Percentiles rank a stretch among this genome's conserved stretches.
phyloP scores from a whole-genome alignment of 1,140 invertebrate genomes.

The Helicoverpa zea region DNA sequence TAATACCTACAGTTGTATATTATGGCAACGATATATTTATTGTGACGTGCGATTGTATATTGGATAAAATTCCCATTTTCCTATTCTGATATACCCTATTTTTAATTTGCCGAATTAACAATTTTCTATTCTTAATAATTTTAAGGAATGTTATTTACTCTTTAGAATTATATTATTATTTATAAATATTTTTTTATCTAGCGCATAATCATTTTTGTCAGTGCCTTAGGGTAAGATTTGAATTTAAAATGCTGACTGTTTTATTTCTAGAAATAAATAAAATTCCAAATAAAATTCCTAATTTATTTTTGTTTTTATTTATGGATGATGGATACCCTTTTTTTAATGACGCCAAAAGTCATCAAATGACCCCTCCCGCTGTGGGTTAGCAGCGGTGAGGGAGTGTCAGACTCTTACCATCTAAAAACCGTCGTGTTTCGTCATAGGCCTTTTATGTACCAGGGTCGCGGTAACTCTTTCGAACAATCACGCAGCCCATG shows the following conservation, averaged over 20 bases:
- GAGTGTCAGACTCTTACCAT: too few relatives aligned
- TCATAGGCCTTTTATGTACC: too few relatives aligned
- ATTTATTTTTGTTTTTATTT: slow-evolving; percentile 53
- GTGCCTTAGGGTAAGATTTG: slow-evolving; percentile 76
- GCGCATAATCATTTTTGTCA: slow-evolving; percentile 81
- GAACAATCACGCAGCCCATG: too few relatives aligned
- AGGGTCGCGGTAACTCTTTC: too few relatives aligned
- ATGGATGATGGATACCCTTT: too few relatives aligned
- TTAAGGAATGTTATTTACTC: slow-evolving; percentile 81
- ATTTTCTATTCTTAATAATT: slow-evolving; percentile 68
- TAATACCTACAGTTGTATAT: slow-evolving; percentile 2
- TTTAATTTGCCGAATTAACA: slow-evolving; percentile 67
- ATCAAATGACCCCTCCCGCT: too few relatives aligned
- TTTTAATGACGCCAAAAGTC: too few relatives aligned
- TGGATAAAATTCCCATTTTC: slow-evolving; percentile 29
- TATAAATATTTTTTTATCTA: slow-evolving; percentile 72
- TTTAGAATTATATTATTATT: slow-evolving; percentile 80
- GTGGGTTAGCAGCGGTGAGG: too few relatives aligned
- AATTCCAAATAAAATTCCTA: slow-evolving; percentile 82
- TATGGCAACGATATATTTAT: slow-evolving; percentile 19
- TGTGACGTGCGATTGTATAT: slow-evolving; percentile 30
- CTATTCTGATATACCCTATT: slow-evolving; percentile 28
- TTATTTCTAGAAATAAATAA: slow-evolving; percentile 69
- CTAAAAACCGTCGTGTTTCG: too few relatives aligned
- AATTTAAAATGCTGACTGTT: slow-evolving; percentile 74